phyloP scores from a whole-genome alignment of 2,797 vertebrate genomes.

The Nasua narica region DNA sequence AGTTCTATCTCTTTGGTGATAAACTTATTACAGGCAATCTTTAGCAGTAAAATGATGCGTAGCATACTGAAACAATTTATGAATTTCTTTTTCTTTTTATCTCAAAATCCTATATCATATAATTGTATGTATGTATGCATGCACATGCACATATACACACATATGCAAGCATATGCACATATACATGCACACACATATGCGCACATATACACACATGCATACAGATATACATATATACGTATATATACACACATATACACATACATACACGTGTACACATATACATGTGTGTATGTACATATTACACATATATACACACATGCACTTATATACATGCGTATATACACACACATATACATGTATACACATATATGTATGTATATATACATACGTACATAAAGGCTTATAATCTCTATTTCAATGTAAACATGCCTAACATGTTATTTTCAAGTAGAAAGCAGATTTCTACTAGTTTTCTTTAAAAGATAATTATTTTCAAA shows the following conservation, averaged over 20 bases:
- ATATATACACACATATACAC: no score
- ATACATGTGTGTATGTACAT: no score
- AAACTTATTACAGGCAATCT: neutral
- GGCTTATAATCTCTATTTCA: neutral
- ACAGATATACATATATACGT: no score
- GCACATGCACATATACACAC: neutral
- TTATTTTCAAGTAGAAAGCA: neutral
- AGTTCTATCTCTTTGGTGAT: neutral
- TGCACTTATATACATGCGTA: no score
- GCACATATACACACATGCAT: rapidly evolving
- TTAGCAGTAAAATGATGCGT: neutral
- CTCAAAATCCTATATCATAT: neutral
- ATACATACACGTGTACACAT: no score
- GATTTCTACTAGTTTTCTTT: neutral
- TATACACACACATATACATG: neutral
- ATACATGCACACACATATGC: neutral
- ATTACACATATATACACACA: no score
- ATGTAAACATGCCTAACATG: neutral
- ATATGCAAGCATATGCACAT: neutral
- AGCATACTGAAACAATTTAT: neutral
- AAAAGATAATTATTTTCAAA: neutral
- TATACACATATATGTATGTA: neutral
- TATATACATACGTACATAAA: rapidly evolving
- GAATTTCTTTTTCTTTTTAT: neutral
- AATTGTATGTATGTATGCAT: neutral